These are phyloP conservation scores for Myathropa florea DNA, from an alignment of 2,888 invertebrate genomes.

Conservation along the genomic window DNA sequence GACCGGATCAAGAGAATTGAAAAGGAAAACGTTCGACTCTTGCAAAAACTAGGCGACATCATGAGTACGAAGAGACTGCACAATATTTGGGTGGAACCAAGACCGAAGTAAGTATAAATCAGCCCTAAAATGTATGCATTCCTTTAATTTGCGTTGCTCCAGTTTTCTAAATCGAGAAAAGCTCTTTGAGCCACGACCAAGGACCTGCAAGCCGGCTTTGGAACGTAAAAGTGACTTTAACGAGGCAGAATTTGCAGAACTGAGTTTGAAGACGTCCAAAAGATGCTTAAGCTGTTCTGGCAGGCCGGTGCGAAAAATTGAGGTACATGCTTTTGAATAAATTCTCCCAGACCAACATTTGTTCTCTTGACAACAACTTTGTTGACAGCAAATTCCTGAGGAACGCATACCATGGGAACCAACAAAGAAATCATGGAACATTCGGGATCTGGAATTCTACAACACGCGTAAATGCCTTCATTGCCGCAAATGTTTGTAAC, in stretches of 20 bases:
- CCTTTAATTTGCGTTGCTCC: neutral
- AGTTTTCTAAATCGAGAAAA: constrained; percentile 79
- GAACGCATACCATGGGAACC: constrained; percentile 79
- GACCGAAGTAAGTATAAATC: constrained; percentile 81
- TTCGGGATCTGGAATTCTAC: constrained; percentile 70
- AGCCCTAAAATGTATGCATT: neutral
- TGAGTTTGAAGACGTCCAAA: constrained; percentile 7
- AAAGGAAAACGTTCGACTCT: constrained; percentile 85
- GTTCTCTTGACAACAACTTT: neutral
- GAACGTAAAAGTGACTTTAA: neutral
- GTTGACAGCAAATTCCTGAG: constrained; percentile 77
- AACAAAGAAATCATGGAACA: constrained; percentile 76
- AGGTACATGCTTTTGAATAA: constrained; percentile 9
- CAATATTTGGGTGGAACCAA: constrained; percentile 85
- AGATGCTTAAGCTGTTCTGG: constrained; percentile 62
- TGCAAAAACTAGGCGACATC: constrained; percentile 85
- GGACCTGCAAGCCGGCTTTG: constrained; percentile 60
- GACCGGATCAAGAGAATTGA: constrained; percentile 85
- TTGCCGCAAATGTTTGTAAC: constrained; percentile 45
- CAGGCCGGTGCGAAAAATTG: constrained; percentile 24
- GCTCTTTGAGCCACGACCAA: constrained; percentile 76
- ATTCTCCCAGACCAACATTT: neutral
- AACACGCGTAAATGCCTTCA: constrained; percentile 41
- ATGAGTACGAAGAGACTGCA: constrained; percentile 86
- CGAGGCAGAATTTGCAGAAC: constrained; percentile 8